Percentiles rank a stretch among this genome's conserved stretches.
Evolutionary conservation across 1,140 invertebrate species (phyloP).

Genomic region (Drosophila sturtevanti): DNA sequence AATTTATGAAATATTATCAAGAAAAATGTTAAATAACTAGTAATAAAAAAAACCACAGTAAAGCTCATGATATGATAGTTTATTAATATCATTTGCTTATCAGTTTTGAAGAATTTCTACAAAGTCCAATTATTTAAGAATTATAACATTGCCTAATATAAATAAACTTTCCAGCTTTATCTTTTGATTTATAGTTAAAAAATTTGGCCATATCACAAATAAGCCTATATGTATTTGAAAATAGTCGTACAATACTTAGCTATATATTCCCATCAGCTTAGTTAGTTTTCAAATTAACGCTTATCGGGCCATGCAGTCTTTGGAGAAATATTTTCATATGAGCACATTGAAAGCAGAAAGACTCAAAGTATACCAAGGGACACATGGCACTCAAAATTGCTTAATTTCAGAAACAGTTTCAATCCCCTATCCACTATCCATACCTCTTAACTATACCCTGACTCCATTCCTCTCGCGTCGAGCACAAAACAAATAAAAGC

Average conservation of each 20-base stretch:
- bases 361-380: slow-evolving; percentile 17
- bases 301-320: slow-evolving; percentile 37
- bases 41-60: no score
- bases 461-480: slow-evolving; percentile 5
- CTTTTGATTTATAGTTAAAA: neutral
- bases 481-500: slow-evolving; percentile 67
- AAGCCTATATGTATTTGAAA: neutral
- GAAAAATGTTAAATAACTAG: no score
- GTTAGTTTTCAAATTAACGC: slow-evolving; percentile 43
- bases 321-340: neutral
- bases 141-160: no score
- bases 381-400: slow-evolving; percentile 46
- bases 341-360: slow-evolving; percentile 1
- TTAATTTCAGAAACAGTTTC: slow-evolving; percentile 39
- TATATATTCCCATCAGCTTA: neutral
- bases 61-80: no score
- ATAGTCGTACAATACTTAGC: neutral
- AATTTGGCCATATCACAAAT: neutral
- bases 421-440: neutral
- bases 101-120: no score
- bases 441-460: neutral
- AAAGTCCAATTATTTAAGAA: no score
- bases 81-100: no score
- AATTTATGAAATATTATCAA: no score
- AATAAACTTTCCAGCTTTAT: no score